Evolutionary conservation across 2,113 vertebrate genomes (phyloP), one percentile per base, ranked within the genome.

Genomic region (Menidia beryllina): DNA sequence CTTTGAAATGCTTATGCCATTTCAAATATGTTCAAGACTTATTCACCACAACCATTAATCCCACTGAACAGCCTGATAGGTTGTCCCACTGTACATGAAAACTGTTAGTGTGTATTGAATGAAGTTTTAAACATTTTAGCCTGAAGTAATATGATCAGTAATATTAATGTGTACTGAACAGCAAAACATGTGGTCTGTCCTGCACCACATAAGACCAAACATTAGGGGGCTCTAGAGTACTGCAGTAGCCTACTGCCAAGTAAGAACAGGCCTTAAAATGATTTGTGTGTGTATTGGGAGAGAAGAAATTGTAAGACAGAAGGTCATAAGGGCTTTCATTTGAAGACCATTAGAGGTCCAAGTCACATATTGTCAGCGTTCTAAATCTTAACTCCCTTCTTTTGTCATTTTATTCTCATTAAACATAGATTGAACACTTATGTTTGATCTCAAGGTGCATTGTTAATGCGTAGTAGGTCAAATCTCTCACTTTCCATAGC

Each of bases 221-320:
- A 84, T 17, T 19, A 83, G 90, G 79, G 74, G 87, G 64, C 57
- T 3, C 69, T 45, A 67, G 0, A 55, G 53, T 39, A 75, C 72
- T 65, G 50, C 27, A 43, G 48, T 69, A 9, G 68, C 48, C 11
- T 47, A 72, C 26, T 67, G 38, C 19, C 8, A 7, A 6, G 50
- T 3, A 56, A 17, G 83, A 72, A 69, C 19, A 27, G 67, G 67
- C 51, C 54, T 57, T 52, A 12, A 57, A 69, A 20, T 53, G n/a
- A 7, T 39, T 39, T 6, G 8, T 3, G 27, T 13, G 39, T 13
- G 39, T 3, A 2, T 14, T 14, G 39, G 39, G 36, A 5, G 17
- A 15, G 14, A 41, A 41, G 30, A 34, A 34, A 34, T 8, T 34
- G 30, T 5, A 5, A n/a, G n/a, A 8, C 30, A 3, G 10, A 1